Evolutionary conservation across 23 tunicate species (phyloP), one percentile per base, ranked within the genome.

Genomic region (Phallusia fumigata): DNA sequence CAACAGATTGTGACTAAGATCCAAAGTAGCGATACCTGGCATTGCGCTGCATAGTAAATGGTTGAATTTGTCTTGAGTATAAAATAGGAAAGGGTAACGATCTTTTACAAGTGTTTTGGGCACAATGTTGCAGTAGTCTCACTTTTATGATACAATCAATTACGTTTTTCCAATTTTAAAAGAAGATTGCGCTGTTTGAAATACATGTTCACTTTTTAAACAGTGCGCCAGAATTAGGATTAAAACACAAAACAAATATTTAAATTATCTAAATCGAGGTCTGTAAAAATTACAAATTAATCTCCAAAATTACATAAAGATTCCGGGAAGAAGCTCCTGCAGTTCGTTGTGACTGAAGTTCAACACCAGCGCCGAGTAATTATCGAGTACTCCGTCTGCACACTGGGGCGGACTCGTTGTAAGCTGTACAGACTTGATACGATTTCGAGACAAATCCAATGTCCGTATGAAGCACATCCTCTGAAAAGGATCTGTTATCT

Each of bases 131-230:
- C n/a, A n/a, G n/a, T n/a, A n/a, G n/a, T n/a, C n/a, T n/a, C n/a
- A n/a, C n/a, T n/a, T n/a, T n/a, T n/a, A n/a, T n/a, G n/a, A n/a
- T n/a, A n/a, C n/a, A n/a, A n/a, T n/a, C n/a, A n/a, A n/a, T n/a
- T n/a, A n/a, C n/a, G n/a, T n/a, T n/a, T n/a, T n/a, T n/a, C n/a
- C n/a, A n/a, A n/a, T n/a, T n/a, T n/a, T n/a, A n/a, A n/a, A n/a
- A n/a, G n/a, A n/a, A n/a, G n/a, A n/a, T n/a, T 12, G 16, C 76
- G 76, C 76, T 12, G 32, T 12, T 15, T 72, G 32, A n/a, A 18
- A 72, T 72, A 24, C 31, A n/a, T 15, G 13, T 72, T 72, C 76
- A 12, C 76, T 72, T 72, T n/a, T n/a, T n/a, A n/a, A n/a, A n/a
- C n/a, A n/a, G n/a, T n/a, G n/a, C n/a, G n/a, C n/a, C n/a, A n/a